These are phyloP conservation scores for Caenorhabditis sp. DNA, from an alignment of 2,888 invertebrate species.

Conservation along the genomic window DNA sequence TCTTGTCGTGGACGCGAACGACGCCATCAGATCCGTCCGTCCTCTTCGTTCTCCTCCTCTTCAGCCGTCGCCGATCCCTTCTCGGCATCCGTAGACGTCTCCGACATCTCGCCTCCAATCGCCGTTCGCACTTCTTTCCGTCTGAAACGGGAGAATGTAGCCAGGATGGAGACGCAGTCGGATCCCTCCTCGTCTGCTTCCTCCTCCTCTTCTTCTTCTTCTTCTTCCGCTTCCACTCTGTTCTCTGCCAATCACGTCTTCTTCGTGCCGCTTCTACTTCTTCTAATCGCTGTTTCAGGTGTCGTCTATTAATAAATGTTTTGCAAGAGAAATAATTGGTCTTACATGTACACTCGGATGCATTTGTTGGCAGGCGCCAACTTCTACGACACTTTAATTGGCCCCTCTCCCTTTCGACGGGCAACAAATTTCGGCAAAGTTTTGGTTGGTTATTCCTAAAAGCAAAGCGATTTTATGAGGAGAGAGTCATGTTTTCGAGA, in stretches of 20 bases:
- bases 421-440: constrained; percentile 1
- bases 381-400: constrained; percentile 15
- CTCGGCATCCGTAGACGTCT: constrained; percentile 32
- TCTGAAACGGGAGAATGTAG: constrained; percentile 45
- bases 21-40: constrained; percentile 24
- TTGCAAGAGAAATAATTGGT: constrained; percentile 31
- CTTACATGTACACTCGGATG: constrained; percentile 10
- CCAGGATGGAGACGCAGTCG: constrained; percentile 15
- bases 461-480: too few relatives aligned
- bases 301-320: constrained; percentile 39
- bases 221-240: too few relatives aligned
- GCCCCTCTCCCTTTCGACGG: background rate
- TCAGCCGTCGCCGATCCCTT: constrained; percentile 37
- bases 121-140: constrained; percentile 65
- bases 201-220: constrained; percentile 7
- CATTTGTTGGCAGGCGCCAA: constrained; percentile 1
- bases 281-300: constrained; percentile 46
- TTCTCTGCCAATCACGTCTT: constrained; percentile 2
- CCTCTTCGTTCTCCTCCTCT: background rate
- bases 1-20: constrained; percentile 57
- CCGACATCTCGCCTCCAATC: constrained; percentile 59
- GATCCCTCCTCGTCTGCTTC: background rate
- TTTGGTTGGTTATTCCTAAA: background rate
- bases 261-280: constrained; percentile 15
- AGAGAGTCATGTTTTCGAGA: too few relatives aligned